phyloP scores from a whole-genome alignment of 2,888 invertebrate genomes.

The Eupithecia inturbata region DNA sequence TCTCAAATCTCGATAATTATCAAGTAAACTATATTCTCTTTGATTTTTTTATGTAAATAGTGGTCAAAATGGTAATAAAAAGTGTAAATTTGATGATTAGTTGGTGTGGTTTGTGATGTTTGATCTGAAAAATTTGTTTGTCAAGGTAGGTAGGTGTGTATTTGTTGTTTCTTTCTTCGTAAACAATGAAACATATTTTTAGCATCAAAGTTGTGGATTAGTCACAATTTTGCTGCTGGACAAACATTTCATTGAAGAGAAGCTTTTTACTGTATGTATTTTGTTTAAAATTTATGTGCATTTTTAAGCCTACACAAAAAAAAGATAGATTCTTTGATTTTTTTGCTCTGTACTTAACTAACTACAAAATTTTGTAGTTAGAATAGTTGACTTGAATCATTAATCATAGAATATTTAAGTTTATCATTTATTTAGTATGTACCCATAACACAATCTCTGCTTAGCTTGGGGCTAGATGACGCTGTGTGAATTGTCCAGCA shows the following conservation, averaged over 20 bases:
- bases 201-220: neutral
- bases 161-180: slow-evolving; percentile 23
- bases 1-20: slow-evolving; percentile 5
- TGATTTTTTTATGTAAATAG: neutral
- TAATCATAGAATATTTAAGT: neutral
- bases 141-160: slow-evolving; percentile 35
- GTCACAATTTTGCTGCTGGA: neutral
- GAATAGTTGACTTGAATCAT: neutral
- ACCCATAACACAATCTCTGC: too few species aligned
- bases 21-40: neutral
- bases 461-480: too few species aligned
- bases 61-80: slow-evolving; percentile 16
- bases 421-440: too few species aligned
- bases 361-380: too few species aligned
- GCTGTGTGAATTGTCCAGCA: too few species aligned
- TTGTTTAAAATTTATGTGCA: neutral
- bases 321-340: too few species aligned
- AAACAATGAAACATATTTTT: neutral
- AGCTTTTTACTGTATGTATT: neutral
- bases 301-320: neutral
- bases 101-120: slow-evolving; percentile 40
- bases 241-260: neutral
- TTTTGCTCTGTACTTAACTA: too few species aligned
- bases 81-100: slow-evolving; percentile 23
- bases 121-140: slow-evolving; percentile 41